Evolutionary conservation across 1,140 invertebrate genomes (phyloP).

Genomic region (Harpegnathos saltator): DNA sequence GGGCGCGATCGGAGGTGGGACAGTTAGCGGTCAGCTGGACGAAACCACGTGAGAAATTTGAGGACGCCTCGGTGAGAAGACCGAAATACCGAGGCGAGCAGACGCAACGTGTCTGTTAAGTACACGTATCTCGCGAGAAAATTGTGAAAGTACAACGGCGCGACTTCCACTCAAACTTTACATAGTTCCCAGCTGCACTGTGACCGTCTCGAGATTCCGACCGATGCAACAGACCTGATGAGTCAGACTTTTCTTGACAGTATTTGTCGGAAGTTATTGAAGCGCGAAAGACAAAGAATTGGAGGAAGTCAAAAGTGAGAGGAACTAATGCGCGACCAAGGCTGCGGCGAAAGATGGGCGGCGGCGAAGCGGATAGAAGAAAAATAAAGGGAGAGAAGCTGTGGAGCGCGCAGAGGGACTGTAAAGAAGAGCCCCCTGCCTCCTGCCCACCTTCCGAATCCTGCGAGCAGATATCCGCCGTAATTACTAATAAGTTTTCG

Average conservation of each 20-base stretch:
- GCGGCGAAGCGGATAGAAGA: conserved; percentile 53
- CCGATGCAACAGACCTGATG: neutral
- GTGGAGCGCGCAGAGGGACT: conserved; percentile 58
- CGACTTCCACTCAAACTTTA: neutral
- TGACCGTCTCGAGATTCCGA: neutral
- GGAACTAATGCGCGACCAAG: conserved; percentile 56
- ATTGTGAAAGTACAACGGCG: neutral
- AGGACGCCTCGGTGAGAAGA: too few species aligned
- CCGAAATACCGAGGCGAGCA: neutral
- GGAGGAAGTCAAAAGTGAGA: conserved; percentile 75
- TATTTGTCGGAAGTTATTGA: conserved; percentile 80
- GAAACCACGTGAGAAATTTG: neutral
- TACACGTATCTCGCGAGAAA: neutral
- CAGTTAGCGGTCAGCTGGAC: conserved; percentile 23
- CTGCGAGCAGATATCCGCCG: conserved; percentile 81
- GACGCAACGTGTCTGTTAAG: neutral
- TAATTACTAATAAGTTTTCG: conserved; percentile 87
- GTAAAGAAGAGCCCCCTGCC: conserved; percentile 57
- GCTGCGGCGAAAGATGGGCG: conserved; percentile 58
- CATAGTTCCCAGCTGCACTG: too few species aligned
- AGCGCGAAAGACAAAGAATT: conserved; percentile 80
- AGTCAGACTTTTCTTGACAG: conserved; percentile 8
- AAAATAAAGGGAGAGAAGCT: conserved; percentile 48
- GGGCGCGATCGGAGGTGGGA: conserved; percentile 54
- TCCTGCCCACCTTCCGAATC: conserved; percentile 76